Evolutionary conservation across 1,140 invertebrate species (phyloP).

Genomic region (Paramacrobiotus metropolitanus): DNA sequence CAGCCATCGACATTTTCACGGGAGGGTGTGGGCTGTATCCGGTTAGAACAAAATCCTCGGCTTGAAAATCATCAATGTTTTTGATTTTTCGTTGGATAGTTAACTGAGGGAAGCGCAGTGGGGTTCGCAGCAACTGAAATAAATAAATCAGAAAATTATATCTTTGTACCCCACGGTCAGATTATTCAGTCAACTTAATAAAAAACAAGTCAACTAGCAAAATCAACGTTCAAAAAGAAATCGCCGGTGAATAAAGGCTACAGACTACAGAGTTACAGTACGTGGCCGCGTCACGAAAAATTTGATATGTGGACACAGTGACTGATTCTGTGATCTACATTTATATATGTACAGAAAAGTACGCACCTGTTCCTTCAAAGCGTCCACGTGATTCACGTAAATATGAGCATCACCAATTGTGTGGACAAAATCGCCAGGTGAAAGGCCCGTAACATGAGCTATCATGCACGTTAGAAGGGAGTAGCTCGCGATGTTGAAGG

Average conservation of each 20-base stretch:
- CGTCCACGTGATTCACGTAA: slow-evolving; percentile 71
- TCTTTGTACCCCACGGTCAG: no score
- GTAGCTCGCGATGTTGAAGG: slow-evolving; percentile 97
- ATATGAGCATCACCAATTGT: slow-evolving; percentile 90
- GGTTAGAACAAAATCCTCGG: slow-evolving; percentile 63
- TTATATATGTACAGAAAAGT: no score
- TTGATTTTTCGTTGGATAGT: slow-evolving; percentile 41
- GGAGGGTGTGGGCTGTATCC: slow-evolving; percentile 71
- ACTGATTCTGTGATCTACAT: no score
- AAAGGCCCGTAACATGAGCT: slow-evolving; percentile 67
- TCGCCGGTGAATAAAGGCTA: no score
- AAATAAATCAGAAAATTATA: no score
- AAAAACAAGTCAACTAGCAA: no score
- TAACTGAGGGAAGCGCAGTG: slow-evolving; percentile 58
- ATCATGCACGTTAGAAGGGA: slow-evolving; percentile 83
- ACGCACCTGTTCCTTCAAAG: slow-evolving; percentile 55
- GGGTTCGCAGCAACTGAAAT: slow-evolving; percentile 39
- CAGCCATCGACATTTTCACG: slow-evolving; percentile 88
- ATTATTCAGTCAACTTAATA: no score
- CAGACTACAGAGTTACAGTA: no score
- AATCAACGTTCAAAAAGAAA: no score
- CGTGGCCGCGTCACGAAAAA: no score
- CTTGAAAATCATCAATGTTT: slow-evolving; percentile 67
- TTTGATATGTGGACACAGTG: no score
- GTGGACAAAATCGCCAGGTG: slow-evolving; percentile 85